phyloP scores from a whole-genome alignment of 2,797 vertebrate species.

The Scyliorhinus canicula region DNA sequence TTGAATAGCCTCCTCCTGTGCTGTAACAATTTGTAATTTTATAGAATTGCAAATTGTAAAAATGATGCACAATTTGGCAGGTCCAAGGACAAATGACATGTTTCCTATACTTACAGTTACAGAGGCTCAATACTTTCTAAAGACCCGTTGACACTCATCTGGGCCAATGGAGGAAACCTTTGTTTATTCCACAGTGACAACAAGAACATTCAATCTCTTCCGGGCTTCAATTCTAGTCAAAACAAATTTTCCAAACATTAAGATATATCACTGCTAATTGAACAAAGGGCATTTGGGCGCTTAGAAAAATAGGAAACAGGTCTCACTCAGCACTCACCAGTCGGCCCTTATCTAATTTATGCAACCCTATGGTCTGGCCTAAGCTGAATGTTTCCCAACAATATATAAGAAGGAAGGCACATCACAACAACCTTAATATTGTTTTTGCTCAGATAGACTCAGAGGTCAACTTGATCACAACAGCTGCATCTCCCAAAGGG shows the following conservation, averaged over 20 bases:
- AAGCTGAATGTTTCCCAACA: not conserved
- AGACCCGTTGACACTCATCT: not conserved
- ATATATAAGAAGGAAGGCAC: not conserved
- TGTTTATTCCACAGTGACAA: not conserved
- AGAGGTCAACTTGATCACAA: not conserved
- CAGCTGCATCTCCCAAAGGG: not conserved
- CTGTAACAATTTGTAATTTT: not conserved
- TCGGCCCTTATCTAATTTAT: not conserved
- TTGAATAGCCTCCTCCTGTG: no score
- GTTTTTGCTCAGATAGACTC: not conserved
- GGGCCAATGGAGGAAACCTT: not conserved
- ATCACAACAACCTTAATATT: not conserved
- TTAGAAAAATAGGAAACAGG: not conserved
- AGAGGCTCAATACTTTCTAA: not conserved
- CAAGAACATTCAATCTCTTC: not conserved
- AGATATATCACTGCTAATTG: not conserved
- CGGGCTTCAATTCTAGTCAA: not conserved
- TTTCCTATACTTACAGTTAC: not conserved
- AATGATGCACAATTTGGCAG: not conserved
- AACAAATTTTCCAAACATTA: not conserved
- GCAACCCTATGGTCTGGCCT: not conserved
- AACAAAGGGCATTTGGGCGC: not conserved
- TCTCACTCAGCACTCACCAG: not conserved
- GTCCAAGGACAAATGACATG: not conserved
- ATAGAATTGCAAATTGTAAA: not conserved